These are phyloP conservation scores for Rhagium mordax DNA, from an alignment of 2,888 invertebrate species.

Conservation along the genomic window DNA sequence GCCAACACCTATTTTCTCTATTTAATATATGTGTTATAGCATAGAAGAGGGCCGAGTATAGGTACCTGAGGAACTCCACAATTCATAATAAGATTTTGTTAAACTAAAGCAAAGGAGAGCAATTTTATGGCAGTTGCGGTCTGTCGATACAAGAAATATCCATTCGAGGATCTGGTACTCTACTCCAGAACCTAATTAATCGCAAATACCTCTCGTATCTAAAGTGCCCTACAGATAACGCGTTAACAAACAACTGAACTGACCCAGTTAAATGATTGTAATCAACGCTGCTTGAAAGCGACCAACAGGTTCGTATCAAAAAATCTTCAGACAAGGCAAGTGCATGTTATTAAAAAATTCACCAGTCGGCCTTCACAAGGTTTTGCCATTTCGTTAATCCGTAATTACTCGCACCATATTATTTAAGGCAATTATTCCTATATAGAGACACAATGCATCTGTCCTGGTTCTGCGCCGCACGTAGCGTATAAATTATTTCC, in stretches of 20 bases:
- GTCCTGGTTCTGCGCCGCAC: background rate
- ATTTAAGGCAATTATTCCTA: conserved; percentile 18
- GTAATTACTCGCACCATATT: conserved; percentile 2
- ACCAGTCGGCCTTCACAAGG: conserved; percentile 39
- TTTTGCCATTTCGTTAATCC: conserved; percentile 21
- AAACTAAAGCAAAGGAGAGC: too few relatives aligned
- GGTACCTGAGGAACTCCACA: too few relatives aligned
- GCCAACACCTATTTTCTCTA: too few relatives aligned
- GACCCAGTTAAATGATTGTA: conserved; percentile 31
- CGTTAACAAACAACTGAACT: conserved; percentile 20
- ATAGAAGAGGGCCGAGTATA: too few relatives aligned
- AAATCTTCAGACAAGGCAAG: conserved; percentile 33
- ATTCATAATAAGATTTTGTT: too few relatives aligned
- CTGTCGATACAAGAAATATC: too few relatives aligned
- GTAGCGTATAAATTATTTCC: background rate
- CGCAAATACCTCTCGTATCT: background rate
- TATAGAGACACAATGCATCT: background rate
- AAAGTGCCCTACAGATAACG: background rate
- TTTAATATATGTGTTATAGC: too few relatives aligned
- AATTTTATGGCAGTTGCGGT: too few relatives aligned
- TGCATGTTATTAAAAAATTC: conserved; percentile 16
- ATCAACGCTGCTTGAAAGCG: conserved; percentile 25
- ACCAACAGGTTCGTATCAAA: conserved; percentile 14
- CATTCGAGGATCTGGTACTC: too few relatives aligned
- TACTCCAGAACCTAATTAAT: too few relatives aligned